Base-by-base conservation (phyloP, 1,140 invertebrate genomes). In the Bombus waltoni region DNA sequence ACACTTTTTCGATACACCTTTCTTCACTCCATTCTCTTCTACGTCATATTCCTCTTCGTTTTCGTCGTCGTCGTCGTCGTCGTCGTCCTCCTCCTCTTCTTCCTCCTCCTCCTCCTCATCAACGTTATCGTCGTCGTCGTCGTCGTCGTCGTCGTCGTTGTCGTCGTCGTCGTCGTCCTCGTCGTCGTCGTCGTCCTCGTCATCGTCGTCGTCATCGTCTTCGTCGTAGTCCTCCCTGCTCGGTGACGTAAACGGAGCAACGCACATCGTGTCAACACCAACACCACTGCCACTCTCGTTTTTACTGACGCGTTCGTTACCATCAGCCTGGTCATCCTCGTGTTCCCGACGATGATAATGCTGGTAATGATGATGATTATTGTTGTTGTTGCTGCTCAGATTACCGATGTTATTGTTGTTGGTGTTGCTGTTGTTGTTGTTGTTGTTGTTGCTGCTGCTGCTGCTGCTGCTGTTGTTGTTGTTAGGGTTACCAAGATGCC, bases 21-120 rank as follows among this genome's bases (percentile, higher is more conserved):
- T 68, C 32, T 57, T 84, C 62, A 0, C 25, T 8, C 72, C 79
- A 75, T 87, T 83, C 75, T 86, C 86, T 77, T 79, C 79, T 35
- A 53, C 18, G 47, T 53, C 18, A 53, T 22, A 53, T 53, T 53
- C 78, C 53, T 87, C 81, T 2, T 53, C 47, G 18, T 53, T 18
- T 22, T 53, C 47, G 47, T 53, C 47, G 5, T 53, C 47, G 1
- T 53, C 47, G 0, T 53, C 47, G 2, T 47, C 44, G 4, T 53
- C 47, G 1, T 90, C 75, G 71, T 81, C 82, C n/a, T 90, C 78
- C 47, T 85, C 81, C 57, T 83, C 77, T n/a, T 83, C 78, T 44
- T 87, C 81, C 72, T 78, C 62, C n/a, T 75, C 85, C 3, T 76
- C 76, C 28, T 81, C 85, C 70, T 89, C 89, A n/a, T 87, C 86